Evolutionary conservation across 2,113 vertebrate genomes (phyloP).

Genomic region (human): DNA sequence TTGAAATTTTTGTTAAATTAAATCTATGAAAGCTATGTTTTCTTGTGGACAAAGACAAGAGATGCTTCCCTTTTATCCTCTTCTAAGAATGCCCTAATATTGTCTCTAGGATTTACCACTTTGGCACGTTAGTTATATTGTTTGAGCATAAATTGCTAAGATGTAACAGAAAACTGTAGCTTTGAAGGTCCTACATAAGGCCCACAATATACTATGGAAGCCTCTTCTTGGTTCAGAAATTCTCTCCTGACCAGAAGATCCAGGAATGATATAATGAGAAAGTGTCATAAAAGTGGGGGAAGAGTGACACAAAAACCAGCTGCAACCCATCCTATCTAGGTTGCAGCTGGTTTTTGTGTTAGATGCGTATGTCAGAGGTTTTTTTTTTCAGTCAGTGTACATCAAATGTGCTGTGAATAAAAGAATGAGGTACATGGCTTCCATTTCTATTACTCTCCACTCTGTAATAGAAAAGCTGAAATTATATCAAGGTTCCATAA

Average conservation of each 20-base stretch:
- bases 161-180: not conserved
- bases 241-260: not conserved
- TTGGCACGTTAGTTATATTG: not conserved
- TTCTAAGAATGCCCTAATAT: not conserved
- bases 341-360: not conserved
- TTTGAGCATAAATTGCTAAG: not conserved
- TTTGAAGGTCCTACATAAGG: not conserved
- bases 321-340: not conserved
- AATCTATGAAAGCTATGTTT: not conserved
- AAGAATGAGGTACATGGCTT: not conserved
- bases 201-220: not conserved
- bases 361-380: not conserved
- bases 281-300: not conserved
- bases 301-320: too few species aligned
- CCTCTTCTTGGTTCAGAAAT: not conserved
- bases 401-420: not conserved
- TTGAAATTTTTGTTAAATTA: constrained; percentile 1
- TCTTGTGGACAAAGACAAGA: not conserved
- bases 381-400: not conserved
- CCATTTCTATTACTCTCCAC: not conserved
- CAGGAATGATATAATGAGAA: not conserved
- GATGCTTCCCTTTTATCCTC: not conserved
- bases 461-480: not conserved
- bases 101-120: not conserved
- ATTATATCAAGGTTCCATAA: not conserved